Evolutionary conservation across 2,113 vertebrate species (phyloP).

Genomic region (Nycticebus coucang): DNA sequence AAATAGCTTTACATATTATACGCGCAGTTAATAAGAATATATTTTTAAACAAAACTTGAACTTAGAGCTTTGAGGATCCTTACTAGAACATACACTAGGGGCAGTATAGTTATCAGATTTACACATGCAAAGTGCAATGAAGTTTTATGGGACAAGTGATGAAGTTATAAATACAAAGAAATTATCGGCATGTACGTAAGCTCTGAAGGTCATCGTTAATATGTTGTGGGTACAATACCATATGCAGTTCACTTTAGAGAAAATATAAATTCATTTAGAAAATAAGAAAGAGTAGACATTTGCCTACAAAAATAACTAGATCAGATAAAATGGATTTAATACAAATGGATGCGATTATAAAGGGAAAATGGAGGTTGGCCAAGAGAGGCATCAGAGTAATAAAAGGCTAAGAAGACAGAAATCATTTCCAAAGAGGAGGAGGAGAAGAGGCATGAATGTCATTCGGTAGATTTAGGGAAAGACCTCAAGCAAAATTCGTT

Average conservation of each 20-base stretch:
- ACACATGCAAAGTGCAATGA: no score
- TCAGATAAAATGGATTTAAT: background rate
- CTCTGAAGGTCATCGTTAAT: background rate
- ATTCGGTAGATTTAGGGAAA: fast-evolving
- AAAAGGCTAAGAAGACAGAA: background rate
- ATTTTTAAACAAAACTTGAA: background rate
- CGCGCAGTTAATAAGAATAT: background rate
- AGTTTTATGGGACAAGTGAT: background rate
- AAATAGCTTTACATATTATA: background rate
- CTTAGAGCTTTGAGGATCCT: background rate
- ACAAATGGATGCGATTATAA: background rate
- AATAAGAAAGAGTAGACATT: background rate
- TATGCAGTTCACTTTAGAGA: background rate
- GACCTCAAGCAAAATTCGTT: background rate
- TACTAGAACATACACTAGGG: background rate
- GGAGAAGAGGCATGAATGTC: fast-evolving
- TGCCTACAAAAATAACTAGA: background rate
- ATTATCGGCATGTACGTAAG: fast-evolving
- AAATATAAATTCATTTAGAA: background rate
- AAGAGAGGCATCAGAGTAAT: background rate
- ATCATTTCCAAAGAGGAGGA: background rate
- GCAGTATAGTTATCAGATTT: background rate
- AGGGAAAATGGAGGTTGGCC: background rate
- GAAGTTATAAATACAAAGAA: background rate
- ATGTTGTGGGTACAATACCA: background rate